Evolutionary conservation across 2,797 vertebrate genomes (phyloP).

Genomic region (Toxotes lorentzi): DNA sequence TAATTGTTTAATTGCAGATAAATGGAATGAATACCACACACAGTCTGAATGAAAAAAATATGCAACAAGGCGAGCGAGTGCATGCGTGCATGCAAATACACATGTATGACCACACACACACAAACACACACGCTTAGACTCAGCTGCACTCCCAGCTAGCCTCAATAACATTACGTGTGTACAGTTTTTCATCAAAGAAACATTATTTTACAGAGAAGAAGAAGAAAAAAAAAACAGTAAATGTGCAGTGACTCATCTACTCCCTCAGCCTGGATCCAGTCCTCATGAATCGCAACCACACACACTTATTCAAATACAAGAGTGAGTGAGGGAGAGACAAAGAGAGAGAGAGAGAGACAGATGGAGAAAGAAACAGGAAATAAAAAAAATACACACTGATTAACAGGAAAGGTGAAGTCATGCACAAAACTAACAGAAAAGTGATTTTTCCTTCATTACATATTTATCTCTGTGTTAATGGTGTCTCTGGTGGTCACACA

Average conservation of each 20-base stretch:
- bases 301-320: constrained; percentile 38
- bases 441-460: constrained; percentile 85
- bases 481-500: constrained; percentile 73
- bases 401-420: constrained; percentile 84
- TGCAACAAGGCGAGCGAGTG: constrained; percentile 18
- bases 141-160: constrained; percentile 17
- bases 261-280: constrained; percentile 55
- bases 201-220: constrained; percentile 58
- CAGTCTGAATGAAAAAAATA: constrained; percentile 55
- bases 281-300: constrained; percentile 33
- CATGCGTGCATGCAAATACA: constrained; percentile 1
- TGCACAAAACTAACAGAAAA: constrained; percentile 82
- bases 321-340: constrained; percentile 20
- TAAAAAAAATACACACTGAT: constrained; percentile 64
- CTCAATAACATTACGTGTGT: constrained; percentile 40
- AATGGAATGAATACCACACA: constrained; percentile 78
- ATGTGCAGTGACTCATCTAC: constrained; percentile 68
- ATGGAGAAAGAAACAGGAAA: constrained; percentile 29
- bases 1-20: constrained; percentile 83
- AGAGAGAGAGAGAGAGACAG: constrained; percentile 21
- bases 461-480: constrained; percentile 88
- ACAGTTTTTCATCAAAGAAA: constrained; percentile 61
- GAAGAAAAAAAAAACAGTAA: constrained; percentile 25
- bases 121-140: constrained; percentile 4
- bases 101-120: constrained; percentile 15